Evolutionary conservation across 1,140 invertebrate genomes (phyloP).

Genomic region (Caenorhabditis inopinata): DNA sequence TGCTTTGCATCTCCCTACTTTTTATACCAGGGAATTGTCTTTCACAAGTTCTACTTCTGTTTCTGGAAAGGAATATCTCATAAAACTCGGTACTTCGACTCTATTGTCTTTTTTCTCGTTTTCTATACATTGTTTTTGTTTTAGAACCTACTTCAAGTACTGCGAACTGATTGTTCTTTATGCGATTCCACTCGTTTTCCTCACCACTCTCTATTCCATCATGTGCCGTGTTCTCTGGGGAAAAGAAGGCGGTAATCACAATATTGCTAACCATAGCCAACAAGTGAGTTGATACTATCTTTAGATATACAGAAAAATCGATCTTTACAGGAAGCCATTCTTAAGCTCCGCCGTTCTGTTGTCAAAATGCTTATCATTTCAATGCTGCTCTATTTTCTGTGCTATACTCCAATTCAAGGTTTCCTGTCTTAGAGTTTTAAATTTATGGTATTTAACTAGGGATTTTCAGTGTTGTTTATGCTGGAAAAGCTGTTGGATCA

Average conservation of each 20-base stretch:
- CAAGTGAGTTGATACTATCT: not conserved
- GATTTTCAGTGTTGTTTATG: constrained; percentile 31
- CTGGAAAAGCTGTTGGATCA: constrained; percentile 24
- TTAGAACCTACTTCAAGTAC: constrained; percentile 45
- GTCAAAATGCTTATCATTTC: constrained; percentile 54
- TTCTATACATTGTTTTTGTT: not conserved
- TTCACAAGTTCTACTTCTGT: constrained; percentile 36
- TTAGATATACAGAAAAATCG: not conserved
- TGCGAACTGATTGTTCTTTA: constrained; percentile 46
- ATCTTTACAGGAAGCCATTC: not conserved
- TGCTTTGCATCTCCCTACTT: constrained; percentile 45
- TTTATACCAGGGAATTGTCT: constrained; percentile 43
- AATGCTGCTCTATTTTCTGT: constrained; percentile 49
- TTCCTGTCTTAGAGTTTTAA: not conserved
- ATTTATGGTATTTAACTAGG: not conserved
- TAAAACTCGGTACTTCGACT: constrained; percentile 13
- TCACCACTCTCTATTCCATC: constrained; percentile 50
- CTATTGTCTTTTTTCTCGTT: not conserved
- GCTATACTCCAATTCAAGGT: constrained; percentile 52
- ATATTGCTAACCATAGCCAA: constrained; percentile 46
- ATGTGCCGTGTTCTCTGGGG: constrained; percentile 51
- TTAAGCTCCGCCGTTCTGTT: constrained; percentile 42
- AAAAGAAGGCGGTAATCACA: not conserved
- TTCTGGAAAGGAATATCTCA: constrained; percentile 43
- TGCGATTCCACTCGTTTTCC: constrained; percentile 42